These are phyloP conservation scores for Enteromius thamalakanensis DNA, from an alignment of 2,797 vertebrate species.

Conservation along the genomic window DNA sequence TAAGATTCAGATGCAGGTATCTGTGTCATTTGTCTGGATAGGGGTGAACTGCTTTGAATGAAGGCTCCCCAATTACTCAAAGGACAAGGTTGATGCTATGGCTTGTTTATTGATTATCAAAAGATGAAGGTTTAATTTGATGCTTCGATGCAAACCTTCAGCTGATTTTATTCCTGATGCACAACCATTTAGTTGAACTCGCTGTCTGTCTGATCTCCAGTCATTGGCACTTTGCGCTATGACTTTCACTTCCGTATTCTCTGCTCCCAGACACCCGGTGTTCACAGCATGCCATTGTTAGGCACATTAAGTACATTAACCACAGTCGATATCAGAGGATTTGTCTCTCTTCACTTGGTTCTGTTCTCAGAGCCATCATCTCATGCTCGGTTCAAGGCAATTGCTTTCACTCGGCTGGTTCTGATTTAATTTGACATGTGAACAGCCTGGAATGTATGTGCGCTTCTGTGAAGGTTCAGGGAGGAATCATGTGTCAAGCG, in stretches of 20 bases:
- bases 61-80: not conserved
- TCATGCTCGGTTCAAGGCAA: constrained; percentile 35
- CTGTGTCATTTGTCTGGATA: constrained; percentile 12
- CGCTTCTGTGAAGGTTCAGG: not conserved
- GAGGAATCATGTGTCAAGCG: constrained; percentile 1
- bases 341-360: constrained; percentile 43
- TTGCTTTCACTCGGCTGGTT: constrained; percentile 45
- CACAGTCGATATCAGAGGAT: constrained; percentile 56
- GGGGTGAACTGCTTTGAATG: not conserved
- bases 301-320: constrained; percentile 57
- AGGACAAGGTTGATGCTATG: constrained; percentile 6
- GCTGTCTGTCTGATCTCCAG: constrained; percentile 2
- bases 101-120: constrained; percentile 19
- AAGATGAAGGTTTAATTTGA: constrained; percentile 20
- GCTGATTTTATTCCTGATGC: not conserved
- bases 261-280: constrained; percentile 17
- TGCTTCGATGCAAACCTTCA: not conserved
- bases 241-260: not conserved
- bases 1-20: constrained; percentile 20
- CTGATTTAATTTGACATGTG: constrained; percentile 52
- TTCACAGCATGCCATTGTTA: constrained; percentile 54
- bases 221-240: not conserved
- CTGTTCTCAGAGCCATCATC: constrained; percentile 39
- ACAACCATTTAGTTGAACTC: not conserved
- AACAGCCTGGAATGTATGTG: constrained; percentile 14